Evolutionary conservation across 2,797 vertebrate species (phyloP).

Genomic region (Huso huso): DNA sequence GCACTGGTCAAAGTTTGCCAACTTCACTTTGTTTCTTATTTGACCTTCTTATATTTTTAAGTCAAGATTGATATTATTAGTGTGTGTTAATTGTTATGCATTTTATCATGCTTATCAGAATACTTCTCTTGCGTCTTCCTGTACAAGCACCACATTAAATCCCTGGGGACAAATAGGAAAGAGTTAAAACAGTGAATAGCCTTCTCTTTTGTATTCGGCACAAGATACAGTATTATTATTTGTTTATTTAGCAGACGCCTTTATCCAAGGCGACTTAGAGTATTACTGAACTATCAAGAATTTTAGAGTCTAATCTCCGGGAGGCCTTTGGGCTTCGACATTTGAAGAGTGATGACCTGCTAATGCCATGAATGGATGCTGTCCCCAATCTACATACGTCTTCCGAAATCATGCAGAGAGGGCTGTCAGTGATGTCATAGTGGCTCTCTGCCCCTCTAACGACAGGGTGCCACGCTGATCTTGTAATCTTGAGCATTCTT

Average conservation of each 20-base stretch:
- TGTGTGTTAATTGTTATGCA: too few relatives aligned
- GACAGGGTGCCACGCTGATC: conserved; percentile 40
- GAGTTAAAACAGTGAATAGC: neutral
- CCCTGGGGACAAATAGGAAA: neutral
- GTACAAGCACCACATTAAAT: too few relatives aligned
- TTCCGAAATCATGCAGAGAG: neutral
- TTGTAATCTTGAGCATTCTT: conserved; percentile 37
- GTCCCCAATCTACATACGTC: conserved; percentile 17
- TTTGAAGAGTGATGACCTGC: conserved; percentile 24
- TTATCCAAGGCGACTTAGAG: too few relatives aligned
- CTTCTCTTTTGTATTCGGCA: too few relatives aligned
- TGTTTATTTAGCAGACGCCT: too few relatives aligned
- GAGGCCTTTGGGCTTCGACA: conserved; percentile 24
- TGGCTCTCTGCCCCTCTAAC: conserved; percentile 29
- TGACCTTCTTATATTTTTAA: too few relatives aligned
- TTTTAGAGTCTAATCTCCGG: conserved; percentile 29
- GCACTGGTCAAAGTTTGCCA: too few relatives aligned
- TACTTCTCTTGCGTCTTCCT: too few relatives aligned
- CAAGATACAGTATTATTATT: too few relatives aligned
- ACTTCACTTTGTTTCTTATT: too few relatives aligned
- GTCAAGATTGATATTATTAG: too few relatives aligned
- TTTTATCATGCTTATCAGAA: too few relatives aligned
- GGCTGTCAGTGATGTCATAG: conserved; percentile 39
- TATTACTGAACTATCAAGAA: conserved; percentile 27
- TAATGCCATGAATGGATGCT: conserved; percentile 2